Base-by-base conservation (phyloP, 2,888 invertebrate species). In the Athripsodes cinereus region DNA sequence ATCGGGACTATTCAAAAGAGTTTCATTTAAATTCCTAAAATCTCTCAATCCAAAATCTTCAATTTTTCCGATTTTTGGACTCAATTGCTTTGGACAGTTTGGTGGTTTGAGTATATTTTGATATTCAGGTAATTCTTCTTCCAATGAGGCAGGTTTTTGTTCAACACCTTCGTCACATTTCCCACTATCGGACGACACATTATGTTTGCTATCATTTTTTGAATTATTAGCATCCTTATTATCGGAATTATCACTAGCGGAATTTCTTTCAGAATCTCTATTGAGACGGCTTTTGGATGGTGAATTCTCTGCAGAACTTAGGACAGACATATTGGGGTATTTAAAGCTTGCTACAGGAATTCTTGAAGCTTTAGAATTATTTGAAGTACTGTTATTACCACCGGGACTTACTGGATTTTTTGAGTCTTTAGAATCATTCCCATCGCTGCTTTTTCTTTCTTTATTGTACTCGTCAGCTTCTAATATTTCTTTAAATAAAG, bases 281-380 rank as follows among this genome's bases (percentile, higher is more conserved):
- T 50, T 52, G 5, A 60, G 46, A 1, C 59, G 35, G 26, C 50
- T 59, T 56, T 64, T 64, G 1, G 64, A 64, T 6, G 64, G 64
- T n/a, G 64, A 64, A 55, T 64, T 64, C 44, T 64, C 64, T 8
- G 60, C 58, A 2, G 62, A 62, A 21, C 60, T 60, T 18, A 64
- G 26, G 16, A 55, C 57, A n/a, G 60, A 59, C 61, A 63, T 58
- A 62, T 78, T 76, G 0, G 77, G 77, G 58, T 78, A 78, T 56
- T 64, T 64, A 64, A 79, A 79, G 58, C 75, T 78, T 1, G 78
- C 75, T 0, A 79, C 74, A 0, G 79, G 79, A 55, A 79, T 79
- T 34, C 78, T 66, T 0, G 75, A 75, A 61, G 72, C 72, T 0
- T 73, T 73, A 1, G 73, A 73, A 48, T 49, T 26, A 48, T 72